Evolutionary conservation across 2,888 invertebrate species (phyloP).

Genomic region (Drosophila melanocephala): DNA sequence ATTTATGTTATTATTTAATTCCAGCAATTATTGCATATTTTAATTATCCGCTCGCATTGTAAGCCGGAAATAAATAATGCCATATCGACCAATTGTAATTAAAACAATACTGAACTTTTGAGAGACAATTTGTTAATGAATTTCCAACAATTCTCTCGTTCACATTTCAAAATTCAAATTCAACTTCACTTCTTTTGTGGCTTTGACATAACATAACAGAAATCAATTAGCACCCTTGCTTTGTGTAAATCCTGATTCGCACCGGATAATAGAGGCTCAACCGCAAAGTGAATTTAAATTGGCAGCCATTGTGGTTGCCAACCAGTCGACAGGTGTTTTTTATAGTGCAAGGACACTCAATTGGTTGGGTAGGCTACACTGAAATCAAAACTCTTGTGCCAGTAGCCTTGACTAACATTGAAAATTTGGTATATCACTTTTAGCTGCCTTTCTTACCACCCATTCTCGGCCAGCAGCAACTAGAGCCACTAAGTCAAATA

Average conservation of each 20-base stretch:
- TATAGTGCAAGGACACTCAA: constrained; percentile 14
- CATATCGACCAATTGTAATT: neutral
- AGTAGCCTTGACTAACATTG: constrained; percentile 6
- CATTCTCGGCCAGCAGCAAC: neutral
- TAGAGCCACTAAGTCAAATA: constrained; percentile 38
- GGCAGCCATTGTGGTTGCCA: constrained; percentile 5
- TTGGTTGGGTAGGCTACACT: constrained; percentile 16
- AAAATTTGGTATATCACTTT: constrained; percentile 22
- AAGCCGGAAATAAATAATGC: constrained; percentile 7
- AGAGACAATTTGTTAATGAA: constrained; percentile 2
- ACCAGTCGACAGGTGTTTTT: constrained; percentile 20
- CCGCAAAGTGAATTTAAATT: constrained; percentile 31
- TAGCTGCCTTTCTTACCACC: constrained; percentile 1
- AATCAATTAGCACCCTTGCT: constrained; percentile 21
- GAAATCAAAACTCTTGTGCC: constrained; percentile 2
- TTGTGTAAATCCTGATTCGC: neutral
- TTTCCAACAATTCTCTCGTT: neutral
- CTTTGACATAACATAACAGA: neutral
- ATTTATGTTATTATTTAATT: neutral
- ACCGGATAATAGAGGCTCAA: neutral
- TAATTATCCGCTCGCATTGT: constrained; percentile 7
- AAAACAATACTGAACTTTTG: constrained; percentile 3
- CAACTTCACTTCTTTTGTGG: constrained; percentile 24
- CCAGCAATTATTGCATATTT: neutral
- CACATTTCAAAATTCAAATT: constrained; percentile 3